These are phyloP conservation scores for Ammodytes marinus DNA, from an alignment of 2,113 vertebrate genomes.

Conservation along the genomic window DNA sequence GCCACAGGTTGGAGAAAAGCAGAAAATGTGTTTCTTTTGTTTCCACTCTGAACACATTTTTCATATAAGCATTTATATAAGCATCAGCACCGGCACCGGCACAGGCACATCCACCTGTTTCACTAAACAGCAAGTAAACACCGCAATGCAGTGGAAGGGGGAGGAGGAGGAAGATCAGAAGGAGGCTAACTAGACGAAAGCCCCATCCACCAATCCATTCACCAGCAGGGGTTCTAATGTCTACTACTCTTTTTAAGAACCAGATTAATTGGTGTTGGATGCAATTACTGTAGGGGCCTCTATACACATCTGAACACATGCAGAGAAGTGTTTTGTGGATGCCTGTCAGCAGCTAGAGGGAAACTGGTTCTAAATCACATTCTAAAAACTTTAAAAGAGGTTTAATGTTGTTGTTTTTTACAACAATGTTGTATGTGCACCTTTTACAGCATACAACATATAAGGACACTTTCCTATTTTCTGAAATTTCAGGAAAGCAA, in stretches of 20 bases:
- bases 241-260: conserved; percentile 70
- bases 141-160: conserved; percentile 73
- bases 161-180: conserved; percentile 54
- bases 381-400: conserved; percentile 11
- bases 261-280: conserved; percentile 72
- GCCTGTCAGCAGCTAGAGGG: conserved; percentile 38
- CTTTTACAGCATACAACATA: background rate
- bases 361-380: conserved; percentile 29
- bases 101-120: conserved; percentile 43
- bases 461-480: background rate
- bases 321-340: conserved; percentile 31
- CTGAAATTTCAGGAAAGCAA: background rate
- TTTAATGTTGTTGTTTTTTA: background rate
- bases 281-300: conserved; percentile 62
- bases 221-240: conserved; percentile 63
- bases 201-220: conserved; percentile 56
- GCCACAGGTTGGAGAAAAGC: conserved; percentile 36
- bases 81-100: conserved; percentile 41
- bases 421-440: background rate
- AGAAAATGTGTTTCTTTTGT: conserved; percentile 1
- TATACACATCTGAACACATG: conserved; percentile 62
- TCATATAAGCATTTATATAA: conserved; percentile 28
- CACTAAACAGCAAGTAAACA: conserved; percentile 62
- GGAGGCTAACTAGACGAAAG: conserved; percentile 67
- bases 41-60: conserved; percentile 11